Evolutionary conservation across 1,140 invertebrate genomes (phyloP).

Genomic region (Drosophila auraria): DNA sequence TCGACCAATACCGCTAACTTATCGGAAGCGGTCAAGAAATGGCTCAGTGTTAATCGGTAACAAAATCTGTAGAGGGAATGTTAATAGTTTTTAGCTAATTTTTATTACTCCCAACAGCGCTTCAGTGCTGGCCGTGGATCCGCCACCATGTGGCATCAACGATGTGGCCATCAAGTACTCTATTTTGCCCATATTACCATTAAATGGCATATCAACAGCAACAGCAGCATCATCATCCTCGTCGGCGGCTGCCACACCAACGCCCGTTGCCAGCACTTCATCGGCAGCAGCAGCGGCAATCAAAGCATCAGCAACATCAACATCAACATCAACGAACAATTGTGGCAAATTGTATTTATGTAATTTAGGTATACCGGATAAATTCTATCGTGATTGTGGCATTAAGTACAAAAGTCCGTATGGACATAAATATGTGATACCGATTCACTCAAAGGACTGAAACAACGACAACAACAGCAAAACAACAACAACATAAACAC

Average conservation of each 20-base stretch:
- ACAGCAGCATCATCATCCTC: conserved; percentile 46
- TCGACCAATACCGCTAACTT: conserved; percentile 77
- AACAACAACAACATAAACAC: conserved; percentile 38
- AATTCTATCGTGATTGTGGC: conserved; percentile 91
- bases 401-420: conserved; percentile 95
- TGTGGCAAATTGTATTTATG: conserved; percentile 93
- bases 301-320: conserved; percentile 14
- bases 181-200: conserved; percentile 90
- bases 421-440: conserved; percentile 94
- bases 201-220: conserved; percentile 86
- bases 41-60: conserved; percentile 88
- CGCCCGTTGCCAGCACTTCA: conserved; percentile 54
- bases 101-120: conserved; percentile 85
- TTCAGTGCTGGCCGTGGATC: conserved; percentile 93
- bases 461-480: conserved; percentile 60
- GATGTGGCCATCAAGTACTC: conserved; percentile 91
- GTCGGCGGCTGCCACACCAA: conserved; percentile 47
- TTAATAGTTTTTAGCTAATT: neutral
- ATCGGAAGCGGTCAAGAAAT: conserved; percentile 85
- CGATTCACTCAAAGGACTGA: conserved; percentile 89
- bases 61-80: neutral
- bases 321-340: conserved; percentile 86
- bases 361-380: conserved; percentile 93
- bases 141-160: conserved; percentile 89
- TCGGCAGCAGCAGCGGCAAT: conserved; percentile 35